Percentiles rank a stretch among this genome's conserved stretches.
phyloP scores from a whole-genome alignment of 2,888 invertebrate species.

The Acrobasis repandana region DNA sequence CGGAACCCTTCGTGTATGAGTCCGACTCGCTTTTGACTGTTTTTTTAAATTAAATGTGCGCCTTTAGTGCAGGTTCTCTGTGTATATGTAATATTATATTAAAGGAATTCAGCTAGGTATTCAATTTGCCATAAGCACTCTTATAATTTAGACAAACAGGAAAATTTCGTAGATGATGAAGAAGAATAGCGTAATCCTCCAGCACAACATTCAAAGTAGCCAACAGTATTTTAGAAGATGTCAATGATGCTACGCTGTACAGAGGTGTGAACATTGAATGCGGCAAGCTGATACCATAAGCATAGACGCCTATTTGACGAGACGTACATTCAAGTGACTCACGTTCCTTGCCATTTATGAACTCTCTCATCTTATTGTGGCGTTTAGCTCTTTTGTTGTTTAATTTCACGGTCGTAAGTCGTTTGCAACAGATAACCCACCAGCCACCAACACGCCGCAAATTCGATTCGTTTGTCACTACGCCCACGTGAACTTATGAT shows the following conservation, averaged over 20 bases:
- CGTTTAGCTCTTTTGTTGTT: constrained; percentile 27
- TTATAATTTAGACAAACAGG: too few relatives aligned
- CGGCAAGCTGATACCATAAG: neutral
- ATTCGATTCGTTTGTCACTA: constrained; percentile 24
- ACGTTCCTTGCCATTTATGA: constrained; percentile 33
- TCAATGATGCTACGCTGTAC: neutral
- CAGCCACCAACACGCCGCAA: constrained; percentile 26
- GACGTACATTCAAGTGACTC: constrained; percentile 29
- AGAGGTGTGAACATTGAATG: neutral
- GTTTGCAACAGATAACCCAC: constrained; percentile 27
- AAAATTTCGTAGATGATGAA: too few relatives aligned
- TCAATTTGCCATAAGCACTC: too few relatives aligned
- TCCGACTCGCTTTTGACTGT: too few relatives aligned
- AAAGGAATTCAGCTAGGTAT: too few relatives aligned
- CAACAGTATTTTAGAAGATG: neutral
- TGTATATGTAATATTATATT: too few relatives aligned
- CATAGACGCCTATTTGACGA: constrained; percentile 1
- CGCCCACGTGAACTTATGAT: constrained; percentile 14
- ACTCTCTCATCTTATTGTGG: constrained; percentile 24
- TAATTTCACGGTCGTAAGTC: constrained; percentile 26
- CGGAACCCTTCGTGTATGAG: too few relatives aligned
- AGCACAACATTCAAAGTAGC: too few relatives aligned
- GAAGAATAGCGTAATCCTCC: too few relatives aligned
- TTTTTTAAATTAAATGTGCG: neutral
- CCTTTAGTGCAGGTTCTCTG: too few relatives aligned